Base-by-base conservation (phyloP, 2,797 vertebrate genomes). In the Picus viridis region DNA sequence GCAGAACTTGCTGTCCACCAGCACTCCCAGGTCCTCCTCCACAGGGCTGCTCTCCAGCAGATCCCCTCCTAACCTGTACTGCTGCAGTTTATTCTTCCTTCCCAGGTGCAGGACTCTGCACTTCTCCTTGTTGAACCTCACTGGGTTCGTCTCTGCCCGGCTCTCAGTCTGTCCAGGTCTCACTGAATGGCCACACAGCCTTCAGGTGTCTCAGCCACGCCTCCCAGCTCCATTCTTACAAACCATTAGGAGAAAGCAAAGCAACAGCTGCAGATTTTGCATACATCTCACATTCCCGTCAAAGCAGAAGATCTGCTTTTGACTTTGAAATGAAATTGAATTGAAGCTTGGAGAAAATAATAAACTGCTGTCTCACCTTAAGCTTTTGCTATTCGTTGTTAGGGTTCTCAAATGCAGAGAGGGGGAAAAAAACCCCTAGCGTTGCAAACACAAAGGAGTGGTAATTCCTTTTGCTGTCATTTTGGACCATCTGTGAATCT, bases 401-500 rank as follows among this genome's bases (percentile, higher is more conserved):
- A 86, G 11, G 64, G 12, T 81, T 86, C 80, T 83, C 47, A 90
- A 24, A 81, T n/a, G 86, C 17, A 29, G 36, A 81, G 32, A 72
- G 41, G 41, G 32, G 47, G 72, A 86, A 72, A 22, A 82, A 43
- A 39, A 39, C 10, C 10, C 36, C 9, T 56, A 16, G 9, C 65
- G 32, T 22, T 63, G 29, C 45, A 89, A 88, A 77, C 18, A 73
- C 20, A 53, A 54, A 91, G 73, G 26, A 90, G 29, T n/a, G 16
- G 24, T 64, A 61, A 78, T 81, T 86, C 29, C 43, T 74, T 81
- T 62, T 65, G 47, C 53, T 82, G 78, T 78, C 56, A 75, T 86
- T 94, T 88, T 92, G 29, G 9, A 72, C 78, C 68, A 72, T 69
- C 78, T 92, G 69, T 39, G 82, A 86, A 58, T 56, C 71, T 81